Percentiles rank a stretch among this genome's conserved stretches.
Conservation (phyloP, 2,888 invertebrate species). For the Tanytarsus gracilentus region DNA sequence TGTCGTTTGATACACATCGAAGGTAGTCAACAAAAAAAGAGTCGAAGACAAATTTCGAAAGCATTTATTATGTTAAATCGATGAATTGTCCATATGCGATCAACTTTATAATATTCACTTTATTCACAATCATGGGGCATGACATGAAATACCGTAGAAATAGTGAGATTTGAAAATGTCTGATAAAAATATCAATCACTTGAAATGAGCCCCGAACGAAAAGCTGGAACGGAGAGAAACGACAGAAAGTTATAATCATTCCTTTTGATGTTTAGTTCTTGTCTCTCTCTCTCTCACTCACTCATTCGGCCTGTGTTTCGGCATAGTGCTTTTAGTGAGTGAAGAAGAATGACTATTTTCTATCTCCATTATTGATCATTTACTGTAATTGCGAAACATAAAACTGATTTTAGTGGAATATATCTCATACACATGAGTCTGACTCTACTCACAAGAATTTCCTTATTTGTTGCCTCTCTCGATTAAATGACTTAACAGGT, state of each 20-base stretch:
- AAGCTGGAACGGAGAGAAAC: neutral
- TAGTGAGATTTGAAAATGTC: slow-evolving; percentile 21
- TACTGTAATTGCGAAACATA: slow-evolving; percentile 27
- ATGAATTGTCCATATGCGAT: slow-evolving; percentile 27
- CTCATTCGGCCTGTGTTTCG: neutral
- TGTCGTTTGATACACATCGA: neutral
- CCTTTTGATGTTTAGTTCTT: slow-evolving; percentile 8
- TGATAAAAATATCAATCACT: slow-evolving; percentile 29
- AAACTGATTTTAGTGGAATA: neutral
- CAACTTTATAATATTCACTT: neutral
- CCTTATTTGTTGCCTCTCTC: too few species aligned
- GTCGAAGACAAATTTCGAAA: slow-evolving; percentile 22
- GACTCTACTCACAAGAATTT: too few species aligned
- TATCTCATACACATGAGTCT: too few species aligned
- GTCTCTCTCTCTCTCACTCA: neutral
- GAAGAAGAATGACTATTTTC: slow-evolving; percentile 16
- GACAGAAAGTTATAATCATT: neutral
- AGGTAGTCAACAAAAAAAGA: neutral
- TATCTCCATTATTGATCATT: slow-evolving; percentile 29
- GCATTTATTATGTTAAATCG: slow-evolving; percentile 24
- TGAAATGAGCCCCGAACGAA: slow-evolving; percentile 11
- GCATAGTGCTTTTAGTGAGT: neutral
- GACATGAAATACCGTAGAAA: neutral
- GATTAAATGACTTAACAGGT: too few species aligned
- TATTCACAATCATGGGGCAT: neutral